Evolutionary conservation across 2,797 vertebrate genomes (phyloP), one percentile per base, ranked within the genome.

Genomic region (Petrocephalus sullivani): DNA sequence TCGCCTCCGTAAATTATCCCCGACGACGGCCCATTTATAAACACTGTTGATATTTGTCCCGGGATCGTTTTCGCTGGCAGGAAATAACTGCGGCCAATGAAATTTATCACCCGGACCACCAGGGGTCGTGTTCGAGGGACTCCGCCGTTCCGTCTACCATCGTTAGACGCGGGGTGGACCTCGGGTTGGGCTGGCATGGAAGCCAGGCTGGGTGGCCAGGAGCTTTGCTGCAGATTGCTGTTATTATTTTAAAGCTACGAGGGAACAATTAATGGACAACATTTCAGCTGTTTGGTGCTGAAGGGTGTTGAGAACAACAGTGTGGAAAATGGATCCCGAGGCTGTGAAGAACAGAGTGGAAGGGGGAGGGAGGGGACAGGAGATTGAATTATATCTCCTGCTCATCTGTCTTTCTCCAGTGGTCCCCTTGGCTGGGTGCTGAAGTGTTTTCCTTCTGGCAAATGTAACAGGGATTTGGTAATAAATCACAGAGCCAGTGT

Each of bases 381-480:
- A 92, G 92, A 92, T 92, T 90, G 91, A 93, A 90, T 93, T 93
- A 91, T 92, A 93, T 95, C 93, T 91, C 88, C 87, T 88, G 89
- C 91, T 92, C 93, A 95, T 95, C 95, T 91, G 93, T 95, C 94
- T 95, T 92, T 88, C 91, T 93, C 91, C 91, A 82, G 88, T 82
- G 81, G 91, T 93, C 88, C 92, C 89, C 90, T 89, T 88, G 92
- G 91, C 90, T 92, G 91, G 33, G 51, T 51, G 89, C 90, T 90
- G 89, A 92, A 94, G 92, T 93, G 92, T 93, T 95, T 94, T 95
- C 94, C 94, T 93, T 91, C 94, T 94, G 94, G 94, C 93, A 95
- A 95, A 95, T 93, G 91, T 92, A 92, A 91, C 89, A 85, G 90
- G 16, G 89, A 90, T 91, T 92, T 54, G 56, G 93, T 90, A 92